Evolutionary conservation across 2,888 invertebrate species (phyloP).

Genomic region (Therioaphis trifolii): DNA sequence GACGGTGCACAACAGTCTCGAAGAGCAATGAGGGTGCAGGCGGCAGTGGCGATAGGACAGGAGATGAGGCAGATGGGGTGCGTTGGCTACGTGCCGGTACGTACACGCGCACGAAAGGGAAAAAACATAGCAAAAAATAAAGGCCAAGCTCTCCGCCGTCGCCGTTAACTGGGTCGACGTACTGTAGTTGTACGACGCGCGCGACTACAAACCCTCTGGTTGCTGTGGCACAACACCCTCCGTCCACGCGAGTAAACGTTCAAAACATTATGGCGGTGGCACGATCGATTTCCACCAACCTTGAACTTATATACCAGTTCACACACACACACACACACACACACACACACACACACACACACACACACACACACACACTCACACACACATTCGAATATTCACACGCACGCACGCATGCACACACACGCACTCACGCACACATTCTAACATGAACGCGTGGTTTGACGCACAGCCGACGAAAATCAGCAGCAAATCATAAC

Average conservation of each 20-base stretch:
- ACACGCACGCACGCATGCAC: too few species aligned
- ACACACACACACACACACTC: too few species aligned
- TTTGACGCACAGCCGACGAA: not conserved
- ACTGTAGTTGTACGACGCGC: too few species aligned
- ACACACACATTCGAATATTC: too few species aligned
- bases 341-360: too few species aligned
- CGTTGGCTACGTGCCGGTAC: constrained; percentile 33
- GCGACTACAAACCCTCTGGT: not conserved
- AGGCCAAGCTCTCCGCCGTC: constrained; percentile 1
- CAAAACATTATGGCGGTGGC: constrained; percentile 17
- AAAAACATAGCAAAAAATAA: constrained; percentile 16
- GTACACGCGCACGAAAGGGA: not conserved
- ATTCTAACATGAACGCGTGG: too few species aligned
- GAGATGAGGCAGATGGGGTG: too few species aligned
- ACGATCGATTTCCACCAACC: constrained; percentile 48
- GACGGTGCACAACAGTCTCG: not conserved
- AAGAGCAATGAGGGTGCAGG: not conserved
- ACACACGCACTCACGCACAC: too few species aligned
- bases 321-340: not conserved
- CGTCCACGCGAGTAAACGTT: not conserved
- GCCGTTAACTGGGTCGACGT: constrained; percentile 37
- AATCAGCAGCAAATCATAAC: not conserved
- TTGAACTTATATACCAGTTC: constrained; percentile 7
- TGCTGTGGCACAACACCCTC: not conserved
- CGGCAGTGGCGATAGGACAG: not conserved